Evolutionary conservation across 2,888 invertebrate species (phyloP).

Genomic region (Hypomecis atomaria): DNA sequence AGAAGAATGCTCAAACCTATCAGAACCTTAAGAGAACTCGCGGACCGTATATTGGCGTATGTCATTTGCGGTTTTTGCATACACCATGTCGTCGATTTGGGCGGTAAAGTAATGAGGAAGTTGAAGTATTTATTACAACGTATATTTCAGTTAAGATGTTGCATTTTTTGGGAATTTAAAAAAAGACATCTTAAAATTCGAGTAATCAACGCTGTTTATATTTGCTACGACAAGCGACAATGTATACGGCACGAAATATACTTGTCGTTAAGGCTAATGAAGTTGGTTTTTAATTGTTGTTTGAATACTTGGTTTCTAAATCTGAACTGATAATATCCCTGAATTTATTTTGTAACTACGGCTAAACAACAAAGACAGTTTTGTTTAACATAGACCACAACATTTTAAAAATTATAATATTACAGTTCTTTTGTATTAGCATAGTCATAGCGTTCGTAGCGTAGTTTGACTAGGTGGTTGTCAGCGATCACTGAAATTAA

Average conservation of each 20-base stretch:
- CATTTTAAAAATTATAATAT: too few relatives aligned
- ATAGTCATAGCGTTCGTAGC: too few relatives aligned
- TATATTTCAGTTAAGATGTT: constrained; percentile 42
- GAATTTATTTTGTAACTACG: too few relatives aligned
- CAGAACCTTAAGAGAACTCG: constrained; percentile 64
- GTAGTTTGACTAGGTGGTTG: too few relatives aligned
- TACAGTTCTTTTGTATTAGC: too few relatives aligned
- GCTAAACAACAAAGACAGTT: too few relatives aligned
- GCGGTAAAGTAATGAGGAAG: constrained; percentile 80
- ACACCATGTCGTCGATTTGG: constrained; percentile 69
- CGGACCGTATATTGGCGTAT: constrained; percentile 66
- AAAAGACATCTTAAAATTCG: background rate
- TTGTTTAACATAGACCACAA: too few relatives aligned
- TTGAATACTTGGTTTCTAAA: too few relatives aligned
- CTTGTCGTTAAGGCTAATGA: background rate
- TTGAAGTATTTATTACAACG: constrained; percentile 75
- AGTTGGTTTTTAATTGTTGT: too few relatives aligned
- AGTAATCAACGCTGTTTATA: constrained; percentile 13
- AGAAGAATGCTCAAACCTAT: too few relatives aligned
- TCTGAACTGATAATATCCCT: too few relatives aligned
- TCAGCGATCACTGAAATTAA: too few relatives aligned
- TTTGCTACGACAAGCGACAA: background rate
- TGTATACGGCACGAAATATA: background rate
- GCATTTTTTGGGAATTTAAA: constrained; percentile 14
- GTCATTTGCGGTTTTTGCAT: constrained; percentile 80